Conservation (phyloP, 2,797 vertebrate species). For the Propithecus perrieri region DNA sequence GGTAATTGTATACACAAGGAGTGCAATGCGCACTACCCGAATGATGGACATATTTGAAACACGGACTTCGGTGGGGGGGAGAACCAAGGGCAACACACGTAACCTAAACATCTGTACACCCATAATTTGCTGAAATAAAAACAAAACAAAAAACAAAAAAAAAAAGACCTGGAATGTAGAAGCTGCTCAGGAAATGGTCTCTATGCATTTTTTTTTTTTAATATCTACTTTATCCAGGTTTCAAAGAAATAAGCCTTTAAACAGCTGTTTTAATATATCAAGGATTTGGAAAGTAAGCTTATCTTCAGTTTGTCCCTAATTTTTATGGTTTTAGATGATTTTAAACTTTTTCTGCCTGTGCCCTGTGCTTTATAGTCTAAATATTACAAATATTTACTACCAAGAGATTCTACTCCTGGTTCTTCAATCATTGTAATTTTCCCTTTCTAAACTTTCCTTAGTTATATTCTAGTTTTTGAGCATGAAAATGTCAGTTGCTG, state of each 20-base stretch:
- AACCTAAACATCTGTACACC: too few species aligned
- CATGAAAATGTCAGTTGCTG: neutral
- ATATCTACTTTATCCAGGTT: neutral
- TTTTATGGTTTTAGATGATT: conserved; percentile 27
- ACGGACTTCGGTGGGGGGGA: too few species aligned
- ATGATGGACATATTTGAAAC: too few species aligned
- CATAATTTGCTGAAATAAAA: too few species aligned
- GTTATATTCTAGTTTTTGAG: neutral
- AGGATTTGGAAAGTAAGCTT: neutral
- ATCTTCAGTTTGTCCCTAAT: neutral
- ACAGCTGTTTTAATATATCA: neutral
- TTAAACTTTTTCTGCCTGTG: neutral
- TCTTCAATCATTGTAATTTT: neutral
- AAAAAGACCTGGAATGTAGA: too few species aligned
- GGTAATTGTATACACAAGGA: too few species aligned
- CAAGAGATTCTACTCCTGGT: neutral
- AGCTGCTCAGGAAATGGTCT: neutral
- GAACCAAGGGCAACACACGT: too few species aligned
- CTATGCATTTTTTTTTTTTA: neutral
- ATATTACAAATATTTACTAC: neutral
- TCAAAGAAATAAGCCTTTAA: neutral
- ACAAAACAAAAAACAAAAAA: too few species aligned
- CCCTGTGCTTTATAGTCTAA: neutral
- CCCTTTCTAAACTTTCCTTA: neutral
- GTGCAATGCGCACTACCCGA: too few species aligned